Base-by-base conservation (phyloP, 1,140 invertebrate genomes). In the Glossosoma conforme region DNA sequence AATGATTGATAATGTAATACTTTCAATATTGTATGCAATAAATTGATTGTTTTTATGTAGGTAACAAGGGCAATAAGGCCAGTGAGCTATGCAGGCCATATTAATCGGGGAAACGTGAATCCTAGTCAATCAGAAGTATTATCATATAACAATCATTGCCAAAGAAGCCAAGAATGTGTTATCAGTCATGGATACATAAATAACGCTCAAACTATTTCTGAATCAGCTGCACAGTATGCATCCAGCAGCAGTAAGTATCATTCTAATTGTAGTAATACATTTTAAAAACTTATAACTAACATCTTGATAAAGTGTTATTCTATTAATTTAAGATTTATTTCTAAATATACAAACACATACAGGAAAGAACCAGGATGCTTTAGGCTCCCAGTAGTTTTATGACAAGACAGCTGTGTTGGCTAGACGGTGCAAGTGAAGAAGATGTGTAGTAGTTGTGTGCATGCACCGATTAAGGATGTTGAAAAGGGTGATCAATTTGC, bases 201-300 rank as follows among this genome's bases (percentile, higher is more conserved):
- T 24, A 55, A 59, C 17, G 62, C 61, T 24, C 60, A 64, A 9
- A 62, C 62, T 14, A 41, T 58, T 4, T 56, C 62, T 11, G 64
- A 68, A 2, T 62, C 55, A 25, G 38, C 62, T 9, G 54, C 61
- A 35, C 77, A 81, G 58, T 82, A 81, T 62, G 79, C 80, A 37
- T 83, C 82, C 20, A 83, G 80, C 56, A 80, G 77, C 60, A 76
- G 81, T 83, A 59, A 75, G 77, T 74, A 37, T 41, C 32, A 30
- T 18, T 37, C 10, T 17, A 9, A 11, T 21, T 2, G 8, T 20
- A 11, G 40, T 15, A 4, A 18, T 17, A 3, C 15, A 14, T 17
- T 42, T 15, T 22, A 18, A 11, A 20, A 42, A 5, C 8, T 9
- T 17, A 18, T 22, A 18, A 11, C 9, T 36, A 3, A 38, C 18